Evolutionary conservation across 2,797 vertebrate genomes (phyloP), one percentile per base, ranked within the genome.

Genomic region (Scomberomorus guttatus): DNA sequence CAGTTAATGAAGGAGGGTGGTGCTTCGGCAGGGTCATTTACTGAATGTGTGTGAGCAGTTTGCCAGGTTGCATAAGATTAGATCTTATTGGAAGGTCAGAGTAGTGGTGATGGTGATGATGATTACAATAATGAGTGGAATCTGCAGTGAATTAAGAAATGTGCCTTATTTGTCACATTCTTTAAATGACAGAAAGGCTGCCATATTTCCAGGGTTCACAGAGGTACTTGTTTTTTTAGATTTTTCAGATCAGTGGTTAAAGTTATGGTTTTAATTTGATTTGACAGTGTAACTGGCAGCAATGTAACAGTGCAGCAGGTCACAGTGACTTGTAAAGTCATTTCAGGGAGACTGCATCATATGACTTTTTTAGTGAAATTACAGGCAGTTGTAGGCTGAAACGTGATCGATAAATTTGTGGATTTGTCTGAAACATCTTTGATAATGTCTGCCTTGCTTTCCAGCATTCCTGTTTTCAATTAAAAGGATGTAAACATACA

Each of bases 1-100:
- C 17, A 29, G 48, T 48, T 85, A 73, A 82, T 80, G 46, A 65
- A 17, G 48, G 20, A 61, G 60, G 69, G 68, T 9, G 48, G 48
- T 0, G 12, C 64, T 55, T n/a, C 56, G 25, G 50, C 34, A 29
- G 34, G 24, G 20, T 59, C 29, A 50, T 54, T 61, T 63, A 17
- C 17, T 34, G 42, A 8, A 70, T 8, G 14, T 51, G 8, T 24
- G 17, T 56, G 48, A 46, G 62, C 44, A 51, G 50, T 74, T 29
- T 50, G 6, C 13, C 34, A 37, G 2, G 20, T 51, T 83, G 58
- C 48, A 52, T 51, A 29, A 64, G 7, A 51, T 44, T 24, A 4
- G 18, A 22, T 66, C 22, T 70, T 14, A 70, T 18, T 42, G 25
- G 58, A 66, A 57, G 48, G 32, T 69, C 17, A 68, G 52, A 24